Conservation (phyloP, 2,113 vertebrate genomes). For the Paramisgurnus dabryanus region DNA sequence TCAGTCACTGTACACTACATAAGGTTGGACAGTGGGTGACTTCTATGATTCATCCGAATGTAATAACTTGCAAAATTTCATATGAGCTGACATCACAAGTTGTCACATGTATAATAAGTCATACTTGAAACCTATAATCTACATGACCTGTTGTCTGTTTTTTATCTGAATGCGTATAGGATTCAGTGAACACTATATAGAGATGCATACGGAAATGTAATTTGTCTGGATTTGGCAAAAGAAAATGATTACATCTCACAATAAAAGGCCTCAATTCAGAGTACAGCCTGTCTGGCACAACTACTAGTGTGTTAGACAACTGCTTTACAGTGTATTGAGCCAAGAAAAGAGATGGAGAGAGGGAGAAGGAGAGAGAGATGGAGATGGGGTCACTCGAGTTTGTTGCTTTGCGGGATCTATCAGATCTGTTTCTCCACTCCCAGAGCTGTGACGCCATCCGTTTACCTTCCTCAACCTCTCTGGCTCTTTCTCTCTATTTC, state of each 20-base stretch:
- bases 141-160: background rate
- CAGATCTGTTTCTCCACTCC: slow-evolving; percentile 65
- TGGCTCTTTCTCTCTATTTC: slow-evolving; percentile 64
- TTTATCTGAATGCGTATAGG: background rate
- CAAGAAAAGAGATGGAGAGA: background rate
- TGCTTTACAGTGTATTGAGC: slow-evolving; percentile 68
- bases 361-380: slow-evolving; percentile 43
- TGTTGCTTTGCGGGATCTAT: slow-evolving; percentile 73
- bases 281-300: slow-evolving; percentile 66
- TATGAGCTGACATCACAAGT: too few relatives aligned
- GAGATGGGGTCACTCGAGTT: slow-evolving; percentile 77
- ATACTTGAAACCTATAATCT: background rate
- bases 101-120: background rate
- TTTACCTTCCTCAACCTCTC: slow-evolving; percentile 62
- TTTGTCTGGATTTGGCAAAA: slow-evolving; percentile 34
- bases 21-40: too few relatives aligned
- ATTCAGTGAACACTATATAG: background rate
- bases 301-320: slow-evolving; percentile 72
- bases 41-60: background rate
- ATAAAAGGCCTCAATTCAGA: slow-evolving; percentile 66
- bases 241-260: slow-evolving; percentile 67
- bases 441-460: slow-evolving; percentile 60
- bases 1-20: too few relatives aligned
- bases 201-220: background rate
- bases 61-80: background rate